A percentile compares a stretch with the other conserved stretches of the same genome.
Evolutionary conservation across 2,797 vertebrate genomes (phyloP).

Genomic region (Darevskia mixta): DNA sequence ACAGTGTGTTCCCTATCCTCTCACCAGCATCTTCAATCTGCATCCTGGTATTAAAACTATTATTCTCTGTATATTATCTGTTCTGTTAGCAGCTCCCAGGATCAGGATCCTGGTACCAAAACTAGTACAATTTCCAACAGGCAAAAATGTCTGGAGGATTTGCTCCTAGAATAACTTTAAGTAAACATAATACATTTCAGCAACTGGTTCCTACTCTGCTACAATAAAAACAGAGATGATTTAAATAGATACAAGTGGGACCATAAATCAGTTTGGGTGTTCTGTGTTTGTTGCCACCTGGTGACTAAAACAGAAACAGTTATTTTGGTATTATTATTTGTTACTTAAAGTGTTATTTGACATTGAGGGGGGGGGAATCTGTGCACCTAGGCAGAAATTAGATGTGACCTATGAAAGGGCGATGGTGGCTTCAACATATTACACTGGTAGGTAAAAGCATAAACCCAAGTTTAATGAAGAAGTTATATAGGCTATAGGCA

Average conservation of each 20-base stretch:
- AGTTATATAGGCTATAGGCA: background rate
- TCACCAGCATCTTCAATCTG: too few relatives aligned
- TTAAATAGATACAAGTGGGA: background rate
- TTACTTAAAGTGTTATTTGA: background rate
- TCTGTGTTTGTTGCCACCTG: constrained; percentile 2
- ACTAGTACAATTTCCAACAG: background rate
- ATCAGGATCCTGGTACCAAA: background rate
- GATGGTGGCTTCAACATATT: background rate
- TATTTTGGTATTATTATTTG: background rate
- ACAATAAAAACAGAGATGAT: background rate
- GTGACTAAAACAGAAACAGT: constrained; percentile 3
- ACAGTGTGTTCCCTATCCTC: background rate
- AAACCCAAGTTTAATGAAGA: background rate
- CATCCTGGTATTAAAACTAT: too few relatives aligned
- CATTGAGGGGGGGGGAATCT: background rate
- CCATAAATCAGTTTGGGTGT: background rate
- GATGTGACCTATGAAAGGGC: background rate
- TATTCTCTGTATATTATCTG: too few relatives aligned
- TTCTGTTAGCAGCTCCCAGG: background rate
- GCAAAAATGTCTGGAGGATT: background rate
- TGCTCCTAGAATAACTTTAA: background rate
- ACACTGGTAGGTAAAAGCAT: background rate
- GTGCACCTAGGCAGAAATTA: background rate
- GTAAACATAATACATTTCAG: too few relatives aligned
- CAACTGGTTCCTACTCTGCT: background rate